phyloP scores from a whole-genome alignment of 2,888 invertebrate species.

The Pycnomerus fuliginosus region DNA sequence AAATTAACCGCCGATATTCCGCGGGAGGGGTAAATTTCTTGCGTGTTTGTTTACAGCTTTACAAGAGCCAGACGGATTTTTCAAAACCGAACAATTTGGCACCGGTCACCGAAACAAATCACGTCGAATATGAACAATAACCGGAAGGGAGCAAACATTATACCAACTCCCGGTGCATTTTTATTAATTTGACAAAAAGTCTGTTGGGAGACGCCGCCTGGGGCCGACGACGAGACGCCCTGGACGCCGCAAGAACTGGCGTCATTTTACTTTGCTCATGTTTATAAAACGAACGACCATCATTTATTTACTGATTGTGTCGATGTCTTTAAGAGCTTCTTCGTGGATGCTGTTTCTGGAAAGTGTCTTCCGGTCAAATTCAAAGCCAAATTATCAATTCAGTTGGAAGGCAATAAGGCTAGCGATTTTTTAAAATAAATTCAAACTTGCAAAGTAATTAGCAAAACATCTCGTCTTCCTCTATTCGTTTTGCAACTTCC shows the following conservation, averaged over 20 bases:
- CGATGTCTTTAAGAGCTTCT: conserved; percentile 13
- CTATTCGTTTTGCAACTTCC: too few species aligned
- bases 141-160: conserved; percentile 32
- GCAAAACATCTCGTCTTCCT: too few species aligned
- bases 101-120: conserved; percentile 33
- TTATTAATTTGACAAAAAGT: conserved; percentile 46
- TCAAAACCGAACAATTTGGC: conserved; percentile 26
- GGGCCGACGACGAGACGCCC: conserved; percentile 41
- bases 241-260: conserved; percentile 46
- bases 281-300: conserved; percentile 32
- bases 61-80: conserved; percentile 3
- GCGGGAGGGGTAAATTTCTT: conserved; percentile 2
- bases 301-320: conserved; percentile 35
- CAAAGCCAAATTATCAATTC: too few species aligned
- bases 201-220: conserved; percentile 38
- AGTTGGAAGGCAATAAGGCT: too few species aligned
- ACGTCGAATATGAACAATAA: conserved; percentile 31
- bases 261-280: conserved; percentile 37
- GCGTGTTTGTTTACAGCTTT: too few species aligned
- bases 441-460: too few species aligned
- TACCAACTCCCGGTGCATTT: conserved; percentile 37
- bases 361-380: too few species aligned
- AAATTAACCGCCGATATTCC: conserved; percentile 27
- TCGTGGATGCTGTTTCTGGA: background rate
- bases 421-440: too few species aligned